phyloP scores from a whole-genome alignment of 2,888 invertebrate species.

The Pristionchus exspectatus region DNA sequence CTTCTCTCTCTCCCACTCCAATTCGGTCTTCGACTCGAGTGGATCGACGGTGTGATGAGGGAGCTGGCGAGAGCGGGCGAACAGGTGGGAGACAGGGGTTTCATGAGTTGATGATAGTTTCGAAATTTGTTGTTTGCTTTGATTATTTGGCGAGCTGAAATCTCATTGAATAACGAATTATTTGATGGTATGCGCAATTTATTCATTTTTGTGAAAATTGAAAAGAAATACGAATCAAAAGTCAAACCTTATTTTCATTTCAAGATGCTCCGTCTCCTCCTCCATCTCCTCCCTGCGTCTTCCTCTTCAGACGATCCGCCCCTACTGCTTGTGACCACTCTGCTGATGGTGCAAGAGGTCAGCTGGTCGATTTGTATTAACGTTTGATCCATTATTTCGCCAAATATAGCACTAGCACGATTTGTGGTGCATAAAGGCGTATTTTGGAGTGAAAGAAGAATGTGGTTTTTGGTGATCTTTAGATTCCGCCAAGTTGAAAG shows the following conservation, averaged over 20 bases:
- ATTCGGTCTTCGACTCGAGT: neutral
- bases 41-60: conserved; percentile 31
- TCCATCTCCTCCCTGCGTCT: conserved; percentile 22
- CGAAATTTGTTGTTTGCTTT: too few species aligned
- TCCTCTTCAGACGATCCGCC: conserved; percentile 18
- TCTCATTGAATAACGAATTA: too few species aligned
- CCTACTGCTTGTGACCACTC: conserved; percentile 19
- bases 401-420: too few species aligned
- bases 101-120: neutral
- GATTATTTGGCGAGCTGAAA: too few species aligned
- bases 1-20: conserved; percentile 37
- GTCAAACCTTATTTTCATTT: too few species aligned
- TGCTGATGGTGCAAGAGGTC: conserved; percentile 20
- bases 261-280: conserved; percentile 42
- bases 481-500: neutral
- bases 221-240: too few species aligned
- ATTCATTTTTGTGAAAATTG: too few species aligned
- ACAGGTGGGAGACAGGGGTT: neutral
- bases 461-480: too few species aligned
- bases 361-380: neutral
- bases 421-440: neutral
- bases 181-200: too few species aligned
- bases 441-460: neutral
- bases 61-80: neutral
- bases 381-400: too few species aligned